These are phyloP conservation scores for Neomorphus geoffroyi DNA, from an alignment of 2,797 vertebrate species.

Conservation along the genomic window DNA sequence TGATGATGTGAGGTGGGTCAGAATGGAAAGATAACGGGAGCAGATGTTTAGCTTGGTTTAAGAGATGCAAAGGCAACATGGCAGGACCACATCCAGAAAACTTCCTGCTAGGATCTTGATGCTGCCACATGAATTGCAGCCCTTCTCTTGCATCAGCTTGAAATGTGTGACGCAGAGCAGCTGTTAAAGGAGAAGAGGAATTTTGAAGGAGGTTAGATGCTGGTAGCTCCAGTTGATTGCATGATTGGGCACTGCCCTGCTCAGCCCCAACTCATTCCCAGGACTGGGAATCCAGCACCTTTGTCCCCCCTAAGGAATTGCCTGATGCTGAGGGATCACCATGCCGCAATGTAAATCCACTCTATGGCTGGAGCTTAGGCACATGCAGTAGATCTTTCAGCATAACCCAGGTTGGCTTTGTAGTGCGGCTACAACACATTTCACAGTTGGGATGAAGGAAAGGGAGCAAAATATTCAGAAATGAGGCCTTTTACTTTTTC, in stretches of 20 bases:
- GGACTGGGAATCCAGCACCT: not conserved
- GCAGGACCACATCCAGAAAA: not conserved
- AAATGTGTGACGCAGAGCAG: not conserved
- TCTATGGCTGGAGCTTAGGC: not conserved
- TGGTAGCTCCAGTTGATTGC: not conserved
- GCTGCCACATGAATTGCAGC: not conserved
- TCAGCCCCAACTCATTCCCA: not conserved
- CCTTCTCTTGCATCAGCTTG: not conserved
- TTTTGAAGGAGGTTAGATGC: not conserved
- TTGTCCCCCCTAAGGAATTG: not conserved
- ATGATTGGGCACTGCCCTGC: not conserved
- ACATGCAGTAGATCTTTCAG: not conserved
- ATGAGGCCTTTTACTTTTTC: not conserved
- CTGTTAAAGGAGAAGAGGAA: not conserved
- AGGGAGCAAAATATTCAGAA: not conserved
- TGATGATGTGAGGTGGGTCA: accelerated
- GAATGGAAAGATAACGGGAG: not conserved
- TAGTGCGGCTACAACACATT: not conserved
- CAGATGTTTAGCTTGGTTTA: not conserved
- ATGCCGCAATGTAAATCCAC: accelerated
- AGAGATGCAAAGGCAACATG: not conserved
- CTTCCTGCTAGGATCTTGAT: not conserved
- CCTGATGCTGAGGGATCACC: accelerated
- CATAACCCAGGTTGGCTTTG: not conserved
- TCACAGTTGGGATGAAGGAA: not conserved